These are phyloP conservation scores for Scatophagus argus DNA, from an alignment of 2,113 vertebrate genomes.

Conservation along the genomic window DNA sequence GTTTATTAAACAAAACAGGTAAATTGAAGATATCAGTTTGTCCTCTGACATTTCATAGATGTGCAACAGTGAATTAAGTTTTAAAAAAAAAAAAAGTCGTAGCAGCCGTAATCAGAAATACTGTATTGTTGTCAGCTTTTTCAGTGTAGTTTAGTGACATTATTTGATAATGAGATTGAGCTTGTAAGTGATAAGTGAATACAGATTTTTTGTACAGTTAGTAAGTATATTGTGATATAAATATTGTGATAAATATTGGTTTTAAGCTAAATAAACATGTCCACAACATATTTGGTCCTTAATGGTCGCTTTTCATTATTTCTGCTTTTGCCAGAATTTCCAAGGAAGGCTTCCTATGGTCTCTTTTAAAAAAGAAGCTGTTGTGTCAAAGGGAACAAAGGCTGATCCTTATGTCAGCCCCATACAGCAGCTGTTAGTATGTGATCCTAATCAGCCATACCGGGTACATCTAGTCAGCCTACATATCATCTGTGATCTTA, in stretches of 20 bases:
- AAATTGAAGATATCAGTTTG: too few relatives aligned
- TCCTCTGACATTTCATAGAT: neutral
- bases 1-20: neutral
- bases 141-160: neutral
- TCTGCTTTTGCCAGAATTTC: slow-evolving; percentile 59
- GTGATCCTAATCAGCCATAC: neutral
- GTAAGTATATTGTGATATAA: slow-evolving; percentile 4
- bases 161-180: neutral
- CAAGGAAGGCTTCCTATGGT: slow-evolving; percentile 20
- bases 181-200: neutral
- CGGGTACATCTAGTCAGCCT: neutral
- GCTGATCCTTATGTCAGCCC: slow-evolving; percentile 46
- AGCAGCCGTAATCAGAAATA: neutral
- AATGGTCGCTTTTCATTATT: slow-evolving; percentile 50
- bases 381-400: slow-evolving; percentile 58
- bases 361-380: slow-evolving; percentile 32
- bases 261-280: neutral
- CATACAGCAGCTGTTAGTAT: slow-evolving; percentile 44
- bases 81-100: neutral
- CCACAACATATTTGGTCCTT: neutral
- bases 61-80: neutral
- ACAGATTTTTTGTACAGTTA: neutral
- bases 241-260: slow-evolving; percentile 31
- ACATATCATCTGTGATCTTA: neutral
- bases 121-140: neutral